Percentiles rank a stretch among this genome's conserved stretches.
Evolutionary conservation across 2,113 vertebrate genomes (phyloP).

Genomic region (Apodemus sylvaticus): DNA sequence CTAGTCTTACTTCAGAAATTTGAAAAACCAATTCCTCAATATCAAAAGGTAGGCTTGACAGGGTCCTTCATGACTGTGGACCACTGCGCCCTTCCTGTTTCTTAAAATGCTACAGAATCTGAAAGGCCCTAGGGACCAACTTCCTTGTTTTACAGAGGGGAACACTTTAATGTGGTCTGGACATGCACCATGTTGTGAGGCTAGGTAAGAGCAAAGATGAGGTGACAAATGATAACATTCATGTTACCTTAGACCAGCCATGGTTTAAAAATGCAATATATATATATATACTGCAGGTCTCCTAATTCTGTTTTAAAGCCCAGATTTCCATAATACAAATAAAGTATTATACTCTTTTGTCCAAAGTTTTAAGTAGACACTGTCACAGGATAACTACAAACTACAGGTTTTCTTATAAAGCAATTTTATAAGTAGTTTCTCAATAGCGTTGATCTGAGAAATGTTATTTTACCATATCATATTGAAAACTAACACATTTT

Average conservation of each 20-base stretch:
- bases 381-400: background rate
- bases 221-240: conserved; percentile 29
- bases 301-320: background rate
- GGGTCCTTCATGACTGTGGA: background rate
- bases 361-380: background rate
- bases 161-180: background rate
- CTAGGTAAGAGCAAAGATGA: background rate
- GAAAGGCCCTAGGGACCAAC: background rate
- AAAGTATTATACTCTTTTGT: background rate
- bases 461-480: background rate
- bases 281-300: background rate
- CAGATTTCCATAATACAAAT: background rate
- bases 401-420: background rate
- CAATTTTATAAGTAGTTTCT: background rate
- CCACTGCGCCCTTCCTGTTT: background rate
- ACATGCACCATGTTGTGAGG: background rate
- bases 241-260: background rate
- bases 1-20: conserved; percentile 31
- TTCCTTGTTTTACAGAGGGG: background rate
- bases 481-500: background rate
- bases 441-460: background rate
- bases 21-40: conserved; percentile 36
- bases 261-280: background rate
- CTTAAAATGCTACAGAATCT: background rate
- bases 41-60: background rate